These are phyloP conservation scores for Lepus europaeus DNA, from an alignment of 2,113 vertebrate genomes.

Conservation along the genomic window DNA sequence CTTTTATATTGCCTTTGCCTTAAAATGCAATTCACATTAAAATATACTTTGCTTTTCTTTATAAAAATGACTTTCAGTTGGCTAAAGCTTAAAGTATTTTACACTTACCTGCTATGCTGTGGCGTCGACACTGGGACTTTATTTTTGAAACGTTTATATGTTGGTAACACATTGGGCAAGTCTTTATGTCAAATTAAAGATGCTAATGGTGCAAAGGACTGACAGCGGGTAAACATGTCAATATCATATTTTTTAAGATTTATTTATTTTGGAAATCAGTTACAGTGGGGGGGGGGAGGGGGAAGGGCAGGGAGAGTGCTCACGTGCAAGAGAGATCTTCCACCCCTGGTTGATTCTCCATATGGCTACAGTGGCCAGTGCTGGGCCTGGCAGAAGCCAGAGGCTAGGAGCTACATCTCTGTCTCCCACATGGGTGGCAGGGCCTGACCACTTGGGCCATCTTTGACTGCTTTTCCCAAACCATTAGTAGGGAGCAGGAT, in stretches of 20 bases:
- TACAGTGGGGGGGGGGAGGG: no score
- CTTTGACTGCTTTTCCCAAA: no score
- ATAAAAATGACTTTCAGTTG: constrained; percentile 26
- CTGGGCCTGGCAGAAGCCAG: no score
- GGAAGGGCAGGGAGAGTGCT: no score
- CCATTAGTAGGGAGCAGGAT: no score
- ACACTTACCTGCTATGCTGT: background rate
- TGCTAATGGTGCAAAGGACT: background rate
- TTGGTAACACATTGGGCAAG: background rate
- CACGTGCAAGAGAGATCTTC: no score
- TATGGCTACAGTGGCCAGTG: no score
- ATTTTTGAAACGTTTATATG: constrained; percentile 43
- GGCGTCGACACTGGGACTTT: background rate
- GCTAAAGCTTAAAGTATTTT: constrained; percentile 8
- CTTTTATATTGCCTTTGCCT: constrained; percentile 71
- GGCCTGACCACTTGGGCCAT: no score
- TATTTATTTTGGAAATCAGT: no score
- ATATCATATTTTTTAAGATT: background rate
- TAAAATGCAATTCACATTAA: constrained; percentile 54
- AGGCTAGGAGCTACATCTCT: no score
- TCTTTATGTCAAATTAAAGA: background rate
- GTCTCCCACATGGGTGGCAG: no score
- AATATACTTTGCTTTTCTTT: constrained; percentile 39
- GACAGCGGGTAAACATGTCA: background rate
- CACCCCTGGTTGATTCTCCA: no score